Evolutionary conservation across 1,140 invertebrate genomes (phyloP).

Genomic region (Brachionus koreanus): DNA sequence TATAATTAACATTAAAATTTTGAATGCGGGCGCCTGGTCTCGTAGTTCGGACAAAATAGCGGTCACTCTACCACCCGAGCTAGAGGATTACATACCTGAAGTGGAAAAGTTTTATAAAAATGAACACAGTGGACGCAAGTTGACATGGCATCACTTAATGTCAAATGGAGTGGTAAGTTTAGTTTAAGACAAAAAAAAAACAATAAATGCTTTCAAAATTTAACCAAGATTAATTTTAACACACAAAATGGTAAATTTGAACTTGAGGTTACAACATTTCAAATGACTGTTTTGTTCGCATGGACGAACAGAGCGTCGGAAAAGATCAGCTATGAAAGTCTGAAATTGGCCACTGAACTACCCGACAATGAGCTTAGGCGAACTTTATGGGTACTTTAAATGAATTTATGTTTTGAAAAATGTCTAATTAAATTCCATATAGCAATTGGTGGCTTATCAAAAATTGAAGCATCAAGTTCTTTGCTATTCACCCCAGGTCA

Average conservation of each 20-base stretch:
- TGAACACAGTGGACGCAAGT: slow-evolving; percentile 92
- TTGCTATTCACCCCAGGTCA: slow-evolving; percentile 71
- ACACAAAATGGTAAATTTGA: slow-evolving; percentile 91
- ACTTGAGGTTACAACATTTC: slow-evolving; percentile 96
- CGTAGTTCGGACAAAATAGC: slow-evolving; percentile 80
- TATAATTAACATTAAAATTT: slow-evolving; percentile 70
- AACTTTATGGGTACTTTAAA: slow-evolving; percentile 76
- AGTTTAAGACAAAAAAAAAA: slow-evolving; percentile 22
- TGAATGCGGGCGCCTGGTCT: slow-evolving; percentile 97
- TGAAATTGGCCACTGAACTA: slow-evolving; percentile 88
- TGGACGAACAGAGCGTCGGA: slow-evolving; percentile 92
- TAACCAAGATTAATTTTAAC: slow-evolving; percentile 77
- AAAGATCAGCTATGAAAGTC: slow-evolving; percentile 87
- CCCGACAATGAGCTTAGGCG: slow-evolving; percentile 89
- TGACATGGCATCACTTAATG: slow-evolving; percentile 99
- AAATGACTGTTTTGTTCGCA: slow-evolving; percentile 98
- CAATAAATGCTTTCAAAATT: not conserved
- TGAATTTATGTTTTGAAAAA: not conserved
- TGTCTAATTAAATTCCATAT: not conserved
- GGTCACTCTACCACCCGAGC: slow-evolving; percentile 88
- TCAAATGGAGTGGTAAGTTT: slow-evolving; percentile 71
- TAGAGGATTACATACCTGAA: slow-evolving; percentile 97
- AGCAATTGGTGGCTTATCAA: slow-evolving; percentile 89
- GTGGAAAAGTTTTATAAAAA: slow-evolving; percentile 69
- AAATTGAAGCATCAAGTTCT: slow-evolving; percentile 89